Base-by-base conservation (phyloP, 2,888 invertebrate species). In the Meiosimyza decipiens region DNA sequence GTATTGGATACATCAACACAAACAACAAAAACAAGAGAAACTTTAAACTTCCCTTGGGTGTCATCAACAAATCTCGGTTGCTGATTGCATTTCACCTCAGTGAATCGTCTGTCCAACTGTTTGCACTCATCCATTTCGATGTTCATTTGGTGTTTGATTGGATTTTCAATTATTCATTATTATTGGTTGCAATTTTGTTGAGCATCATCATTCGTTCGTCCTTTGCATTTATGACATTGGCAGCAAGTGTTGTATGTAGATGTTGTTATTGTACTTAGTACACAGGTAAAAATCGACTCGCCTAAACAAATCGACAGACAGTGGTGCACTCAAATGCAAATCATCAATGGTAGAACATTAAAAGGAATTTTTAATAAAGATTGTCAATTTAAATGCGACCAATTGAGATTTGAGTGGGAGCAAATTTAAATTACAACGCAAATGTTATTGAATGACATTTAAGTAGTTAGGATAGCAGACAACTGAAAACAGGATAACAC, bases 161-260 rank as follows among this genome's bases (percentile, higher is more conserved):
- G 85, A 84, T 85, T 84, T 83, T 85, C 84, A 85, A 85, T 85
- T 86, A 85, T 85, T 85, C 84, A 85, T 84, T 84, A 84, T 84
- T 86, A 85, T 85, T 85, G 86, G 84, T 81, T 82, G 84, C 84
- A 84, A 84, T 84, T 84, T 84, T 65, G 71, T 67, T 49, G 57
- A 40, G 40, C 9, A 40, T 7, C 40, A 40, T 54, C 33, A 49
- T 60, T n/a, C 7, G 57, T 54, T 47, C 16, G 67, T 79, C 80
- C 80, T 80, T 80, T 60, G 64, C 18, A 18, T 49, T 16, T 40
- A 15, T 47, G 28, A 2, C 18, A 7, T 16, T 22, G 57, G 57
- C 18, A 22, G 28, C 16, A 33, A 15, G 49, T 64, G 57, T 68
- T 51, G 18, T 62, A 22, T 68, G 57, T 28, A 16, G 60, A 13